phyloP scores from a whole-genome alignment of 2,113 vertebrate genomes.

The Heliornis fulica region DNA sequence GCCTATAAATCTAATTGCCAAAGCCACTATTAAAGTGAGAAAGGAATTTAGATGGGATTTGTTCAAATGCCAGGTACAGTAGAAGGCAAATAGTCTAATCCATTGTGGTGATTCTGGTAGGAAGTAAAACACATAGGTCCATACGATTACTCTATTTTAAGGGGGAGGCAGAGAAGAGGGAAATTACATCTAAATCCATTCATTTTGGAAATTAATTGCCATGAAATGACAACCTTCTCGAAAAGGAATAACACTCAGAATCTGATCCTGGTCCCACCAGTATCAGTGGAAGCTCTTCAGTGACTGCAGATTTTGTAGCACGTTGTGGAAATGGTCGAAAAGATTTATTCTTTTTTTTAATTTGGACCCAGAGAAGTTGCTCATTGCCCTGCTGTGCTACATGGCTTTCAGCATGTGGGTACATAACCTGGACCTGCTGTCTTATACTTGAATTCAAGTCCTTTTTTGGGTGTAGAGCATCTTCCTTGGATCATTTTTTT shows the following conservation, averaged over 20 bases:
- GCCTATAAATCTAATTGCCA: constrained; percentile 29
- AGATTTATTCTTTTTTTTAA: background rate
- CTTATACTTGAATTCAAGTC: background rate
- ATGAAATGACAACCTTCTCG: background rate
- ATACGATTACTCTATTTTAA: background rate
- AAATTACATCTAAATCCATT: background rate
- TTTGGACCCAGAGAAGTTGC: background rate
- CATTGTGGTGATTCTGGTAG: background rate
- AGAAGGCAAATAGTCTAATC: constrained; percentile 6
- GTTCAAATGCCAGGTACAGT: constrained; percentile 8
- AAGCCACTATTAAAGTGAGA: background rate
- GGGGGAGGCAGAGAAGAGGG: background rate
- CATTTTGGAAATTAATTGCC: background rate
- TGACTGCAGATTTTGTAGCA: background rate
- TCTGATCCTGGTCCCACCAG: background rate
- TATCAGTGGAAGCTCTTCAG: background rate
- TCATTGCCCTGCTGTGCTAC: background rate
- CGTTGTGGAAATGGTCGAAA: background rate
- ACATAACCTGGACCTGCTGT: background rate
- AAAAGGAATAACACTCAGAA: background rate
- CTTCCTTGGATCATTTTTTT: background rate
- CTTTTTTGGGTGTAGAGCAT: background rate
- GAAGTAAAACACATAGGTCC: background rate
- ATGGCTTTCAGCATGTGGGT: background rate
- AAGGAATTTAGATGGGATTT: constrained; percentile 41